Conservation (phyloP, 2,888 invertebrate species). For the Callyntrura guangdongensis region DNA sequence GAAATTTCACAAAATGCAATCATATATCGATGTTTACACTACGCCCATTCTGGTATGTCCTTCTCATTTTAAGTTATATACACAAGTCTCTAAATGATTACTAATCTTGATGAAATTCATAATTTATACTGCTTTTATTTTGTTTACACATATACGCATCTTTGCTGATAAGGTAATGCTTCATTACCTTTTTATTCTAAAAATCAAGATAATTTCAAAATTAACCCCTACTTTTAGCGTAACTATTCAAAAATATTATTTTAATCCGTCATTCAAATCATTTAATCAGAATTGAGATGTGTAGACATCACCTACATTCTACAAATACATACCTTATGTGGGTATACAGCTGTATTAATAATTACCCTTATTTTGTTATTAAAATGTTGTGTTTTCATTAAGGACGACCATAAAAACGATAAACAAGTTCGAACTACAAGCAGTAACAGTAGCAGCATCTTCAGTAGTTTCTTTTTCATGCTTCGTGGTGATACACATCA, state of each 20-base stretch:
- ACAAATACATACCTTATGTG: too few species aligned
- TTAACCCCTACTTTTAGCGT: neutral
- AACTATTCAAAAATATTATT: slow-evolving; percentile 12
- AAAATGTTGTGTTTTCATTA: neutral
- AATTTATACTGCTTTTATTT: neutral
- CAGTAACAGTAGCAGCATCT: neutral
- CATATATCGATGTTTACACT: too few species aligned
- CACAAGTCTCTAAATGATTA: neutral
- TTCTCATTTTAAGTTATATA: too few species aligned
- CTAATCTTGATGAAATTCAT: neutral
- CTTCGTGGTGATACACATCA: slow-evolving; percentile 4
- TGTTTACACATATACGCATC: neutral
- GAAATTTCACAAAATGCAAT: too few species aligned
- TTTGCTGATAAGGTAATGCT: neutral
- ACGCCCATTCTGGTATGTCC: too few species aligned
- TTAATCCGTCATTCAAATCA: neutral
- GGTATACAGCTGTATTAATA: too few species aligned
- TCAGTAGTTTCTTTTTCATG: neutral
- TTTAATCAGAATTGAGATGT: neutral
- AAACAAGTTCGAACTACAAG: neutral
- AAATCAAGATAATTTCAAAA: slow-evolving; percentile 17
- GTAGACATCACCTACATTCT: too few species aligned
- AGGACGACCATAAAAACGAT: neutral
- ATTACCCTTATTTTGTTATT: neutral
- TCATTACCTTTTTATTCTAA: neutral